Percentiles rank a stretch among this genome's conserved stretches.
Conservation (phyloP, 1,140 invertebrate species). For the Drosophila novamexicana region DNA sequence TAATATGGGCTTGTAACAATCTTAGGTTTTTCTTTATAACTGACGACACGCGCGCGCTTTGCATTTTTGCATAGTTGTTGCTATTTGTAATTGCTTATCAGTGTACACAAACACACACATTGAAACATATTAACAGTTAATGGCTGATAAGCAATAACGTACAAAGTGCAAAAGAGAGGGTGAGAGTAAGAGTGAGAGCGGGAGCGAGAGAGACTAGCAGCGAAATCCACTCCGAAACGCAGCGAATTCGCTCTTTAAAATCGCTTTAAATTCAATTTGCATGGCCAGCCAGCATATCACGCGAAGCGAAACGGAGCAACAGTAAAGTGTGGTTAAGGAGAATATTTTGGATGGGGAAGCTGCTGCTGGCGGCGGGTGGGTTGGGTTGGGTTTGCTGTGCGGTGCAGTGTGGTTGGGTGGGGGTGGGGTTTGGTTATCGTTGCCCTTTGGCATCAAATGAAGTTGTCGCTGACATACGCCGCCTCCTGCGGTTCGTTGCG, state of each 20-base stretch:
- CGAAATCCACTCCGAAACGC: constrained; percentile 8
- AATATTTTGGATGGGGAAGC: background rate
- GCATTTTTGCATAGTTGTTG: constrained; percentile 35
- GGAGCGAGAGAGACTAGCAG: background rate
- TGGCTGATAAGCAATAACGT: constrained; percentile 25
- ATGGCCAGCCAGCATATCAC: constrained; percentile 23
- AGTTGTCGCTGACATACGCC: constrained; percentile 68
- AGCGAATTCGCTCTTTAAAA: constrained; percentile 32
- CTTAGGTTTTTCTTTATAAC: constrained; percentile 16
- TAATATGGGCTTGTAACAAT: background rate
- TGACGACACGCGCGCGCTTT: constrained; percentile 20
- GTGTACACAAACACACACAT: background rate
- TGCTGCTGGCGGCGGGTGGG: background rate
- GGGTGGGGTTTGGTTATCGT: too few relatives aligned
- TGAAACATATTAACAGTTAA: constrained; percentile 13
- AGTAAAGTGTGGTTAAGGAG: background rate
- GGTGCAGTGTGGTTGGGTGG: background rate
- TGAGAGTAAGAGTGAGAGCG: background rate
- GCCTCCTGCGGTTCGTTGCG: constrained; percentile 48
- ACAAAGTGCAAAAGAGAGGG: background rate
- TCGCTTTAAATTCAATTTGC: constrained; percentile 51
- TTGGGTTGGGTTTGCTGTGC: too few relatives aligned
- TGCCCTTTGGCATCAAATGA: constrained; percentile 42
- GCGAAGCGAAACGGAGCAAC: constrained; percentile 30
- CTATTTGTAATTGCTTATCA: constrained; percentile 53